These are phyloP conservation scores for Gadopsis bispinosus DNA, from an alignment of 2,797 vertebrate genomes.

Conservation along the genomic window DNA sequence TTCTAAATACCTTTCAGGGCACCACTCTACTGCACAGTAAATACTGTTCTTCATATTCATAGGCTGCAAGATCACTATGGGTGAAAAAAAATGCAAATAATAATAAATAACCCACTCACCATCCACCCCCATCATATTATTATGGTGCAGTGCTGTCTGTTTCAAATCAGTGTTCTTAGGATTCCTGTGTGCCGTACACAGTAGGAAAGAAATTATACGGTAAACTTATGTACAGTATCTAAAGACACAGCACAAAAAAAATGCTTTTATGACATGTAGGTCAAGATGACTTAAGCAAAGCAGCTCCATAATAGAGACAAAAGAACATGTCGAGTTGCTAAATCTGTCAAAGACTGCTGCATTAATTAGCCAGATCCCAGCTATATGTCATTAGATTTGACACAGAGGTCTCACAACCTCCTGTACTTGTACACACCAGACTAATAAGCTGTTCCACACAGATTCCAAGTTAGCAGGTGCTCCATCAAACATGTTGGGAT, in stretches of 20 bases:
- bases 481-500: slow-evolving; percentile 4
- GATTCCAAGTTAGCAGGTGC: slow-evolving; percentile 19
- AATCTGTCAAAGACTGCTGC: neutral
- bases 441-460: neutral
- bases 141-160: neutral
- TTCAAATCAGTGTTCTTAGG: neutral
- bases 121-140: neutral
- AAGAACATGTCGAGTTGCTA: neutral
- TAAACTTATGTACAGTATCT: neutral
- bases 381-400: slow-evolving; percentile 6
- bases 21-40: neutral
- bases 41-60: neutral
- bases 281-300: neutral
- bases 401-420: neutral
- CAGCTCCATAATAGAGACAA: neutral
- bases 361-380: neutral
- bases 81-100: neutral
- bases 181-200: neutral
- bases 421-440: neutral
- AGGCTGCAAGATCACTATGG: neutral
- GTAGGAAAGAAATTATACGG: neutral
- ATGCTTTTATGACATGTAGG: neutral
- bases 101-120: neutral
- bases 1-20: slow-evolving; percentile 19
- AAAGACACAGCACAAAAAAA: slow-evolving; percentile 4